These are phyloP conservation scores for Globodera rostochiensis DNA, from an alignment of 1,140 invertebrate genomes.

Conservation along the genomic window DNA sequence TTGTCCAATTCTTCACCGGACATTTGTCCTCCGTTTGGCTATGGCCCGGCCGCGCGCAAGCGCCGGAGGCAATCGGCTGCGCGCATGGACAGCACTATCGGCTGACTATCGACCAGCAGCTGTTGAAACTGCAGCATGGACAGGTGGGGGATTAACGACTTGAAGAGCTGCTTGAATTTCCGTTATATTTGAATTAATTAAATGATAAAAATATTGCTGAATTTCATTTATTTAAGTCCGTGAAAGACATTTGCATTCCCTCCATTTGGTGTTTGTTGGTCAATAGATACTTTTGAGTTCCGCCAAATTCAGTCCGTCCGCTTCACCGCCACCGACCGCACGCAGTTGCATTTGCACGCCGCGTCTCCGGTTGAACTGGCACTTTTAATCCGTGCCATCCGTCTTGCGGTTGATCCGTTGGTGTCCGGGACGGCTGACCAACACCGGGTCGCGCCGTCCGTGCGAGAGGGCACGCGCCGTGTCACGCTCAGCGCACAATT, in stretches of 20 bases:
- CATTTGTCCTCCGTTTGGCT: slow-evolving; percentile 52
- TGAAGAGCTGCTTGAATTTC: no score
- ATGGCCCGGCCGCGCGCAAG: slow-evolving; percentile 54
- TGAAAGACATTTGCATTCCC: not conserved
- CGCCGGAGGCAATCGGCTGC: slow-evolving; percentile 48
- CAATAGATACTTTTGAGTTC: slow-evolving; percentile 1
- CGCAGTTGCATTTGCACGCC: slow-evolving; percentile 39
- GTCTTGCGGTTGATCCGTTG: slow-evolving; percentile 13
- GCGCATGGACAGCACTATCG: slow-evolving; percentile 49
- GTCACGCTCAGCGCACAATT: slow-evolving; percentile 44
- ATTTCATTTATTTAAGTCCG: not conserved
- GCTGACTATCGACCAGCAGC: slow-evolving; percentile 33
- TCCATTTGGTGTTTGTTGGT: no score
- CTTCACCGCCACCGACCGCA: slow-evolving; percentile 31
- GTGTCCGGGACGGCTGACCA: slow-evolving; percentile 47
- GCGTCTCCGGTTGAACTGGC: slow-evolving; percentile 45
- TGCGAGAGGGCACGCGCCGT: slow-evolving; percentile 43
- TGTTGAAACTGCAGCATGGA: slow-evolving; percentile 25
- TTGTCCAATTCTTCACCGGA: slow-evolving; percentile 63
- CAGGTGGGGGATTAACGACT: not conserved
- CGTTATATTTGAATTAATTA: not conserved
- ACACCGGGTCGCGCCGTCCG: slow-evolving; percentile 38
- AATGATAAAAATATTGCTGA: not conserved
- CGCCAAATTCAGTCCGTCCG: not conserved
- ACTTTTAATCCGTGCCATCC: slow-evolving; percentile 42